Evolutionary conservation across 2,888 invertebrate species (phyloP), one percentile per base, ranked within the genome.

Genomic region (Dynastes maya): DNA sequence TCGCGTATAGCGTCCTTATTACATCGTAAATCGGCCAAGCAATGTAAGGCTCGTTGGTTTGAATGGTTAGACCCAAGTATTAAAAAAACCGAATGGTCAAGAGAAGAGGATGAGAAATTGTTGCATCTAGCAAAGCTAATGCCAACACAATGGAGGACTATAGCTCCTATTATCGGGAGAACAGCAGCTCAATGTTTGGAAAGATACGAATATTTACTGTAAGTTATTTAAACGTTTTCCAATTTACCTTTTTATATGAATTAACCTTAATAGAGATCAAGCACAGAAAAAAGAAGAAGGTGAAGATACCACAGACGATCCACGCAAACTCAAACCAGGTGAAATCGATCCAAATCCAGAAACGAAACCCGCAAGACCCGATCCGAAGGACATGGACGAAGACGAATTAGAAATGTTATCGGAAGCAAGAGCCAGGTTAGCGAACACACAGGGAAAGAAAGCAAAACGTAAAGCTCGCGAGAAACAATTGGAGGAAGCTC

Each of bases 261-360:
- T 27, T 45, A 1, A 11, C 2, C 11, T 45, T 45, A 87, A 37
- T 85, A 97, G 97, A 78, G 99, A 99, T 89, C 98, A 98, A 90
- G 98, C 98, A 0, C 98, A 98, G 87, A 96, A 97, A 85, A 97
- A 97, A 86, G 98, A 98, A 87, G 98, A 98, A 88, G 97, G 97
- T 2, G 97, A 97, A 84, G 97, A 97, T 89, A 93, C 93, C 80
- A 93, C 94, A 51, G 97, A 97, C 89, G 99, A 99, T 89, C 98
- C 99, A 0, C 92, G 99, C 51, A 99, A 99, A 88, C 90, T 99
- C 61, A 98, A 98, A 87, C 99, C 99, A 0, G 99, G 99, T 37
- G 99, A 99, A 91, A 99, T 99, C 85, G 99, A 99, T 90, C 99
- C 99, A 0, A 99, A 99, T 90, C 99, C 99, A 9, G 99, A 99